A percentile compares a stretch with the other conserved stretches of the same genome.
Evolutionary conservation across 2,113 vertebrate species (phyloP).

Genomic region (Ailuropoda melanoleuca): DNA sequence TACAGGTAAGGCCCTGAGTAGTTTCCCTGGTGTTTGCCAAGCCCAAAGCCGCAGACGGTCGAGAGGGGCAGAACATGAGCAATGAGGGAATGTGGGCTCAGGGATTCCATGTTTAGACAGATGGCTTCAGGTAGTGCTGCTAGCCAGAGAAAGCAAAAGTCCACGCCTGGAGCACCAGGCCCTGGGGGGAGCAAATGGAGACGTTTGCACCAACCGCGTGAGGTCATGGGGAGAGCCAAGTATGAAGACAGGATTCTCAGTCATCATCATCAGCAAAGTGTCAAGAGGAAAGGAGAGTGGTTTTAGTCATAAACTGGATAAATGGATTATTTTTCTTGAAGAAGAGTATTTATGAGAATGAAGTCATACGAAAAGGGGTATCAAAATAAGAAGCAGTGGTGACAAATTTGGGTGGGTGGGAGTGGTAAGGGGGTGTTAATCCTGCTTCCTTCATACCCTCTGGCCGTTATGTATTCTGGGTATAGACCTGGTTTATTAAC

Average conservation of each 20-base stretch:
- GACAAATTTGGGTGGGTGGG: background rate
- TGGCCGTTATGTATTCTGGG: background rate
- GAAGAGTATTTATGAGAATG: constrained; percentile 43
- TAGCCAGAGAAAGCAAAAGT: constrained; percentile 68
- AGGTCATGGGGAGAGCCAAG: constrained; percentile 36
- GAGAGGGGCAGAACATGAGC: constrained; percentile 38
- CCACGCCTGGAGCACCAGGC: background rate
- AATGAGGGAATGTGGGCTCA: background rate
- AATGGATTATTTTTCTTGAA: constrained; percentile 57
- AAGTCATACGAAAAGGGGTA: constrained; percentile 22
- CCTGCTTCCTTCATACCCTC: background rate
- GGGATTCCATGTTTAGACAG: constrained; percentile 66
- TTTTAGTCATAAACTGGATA: constrained; percentile 24
- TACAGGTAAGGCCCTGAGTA: constrained; percentile 9
- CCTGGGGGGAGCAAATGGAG: background rate
- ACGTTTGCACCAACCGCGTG: background rate
- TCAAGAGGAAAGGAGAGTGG: background rate
- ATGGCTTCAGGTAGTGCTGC: background rate
- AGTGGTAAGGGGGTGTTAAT: background rate
- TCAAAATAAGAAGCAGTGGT: background rate
- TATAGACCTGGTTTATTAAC: background rate
- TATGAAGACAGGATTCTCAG: constrained; percentile 31
- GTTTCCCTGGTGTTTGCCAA: constrained; percentile 44
- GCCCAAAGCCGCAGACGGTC: background rate
- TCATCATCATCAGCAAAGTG: background rate